phyloP scores from a whole-genome alignment of 1,140 invertebrate species.

The Lepidurus apus region DNA sequence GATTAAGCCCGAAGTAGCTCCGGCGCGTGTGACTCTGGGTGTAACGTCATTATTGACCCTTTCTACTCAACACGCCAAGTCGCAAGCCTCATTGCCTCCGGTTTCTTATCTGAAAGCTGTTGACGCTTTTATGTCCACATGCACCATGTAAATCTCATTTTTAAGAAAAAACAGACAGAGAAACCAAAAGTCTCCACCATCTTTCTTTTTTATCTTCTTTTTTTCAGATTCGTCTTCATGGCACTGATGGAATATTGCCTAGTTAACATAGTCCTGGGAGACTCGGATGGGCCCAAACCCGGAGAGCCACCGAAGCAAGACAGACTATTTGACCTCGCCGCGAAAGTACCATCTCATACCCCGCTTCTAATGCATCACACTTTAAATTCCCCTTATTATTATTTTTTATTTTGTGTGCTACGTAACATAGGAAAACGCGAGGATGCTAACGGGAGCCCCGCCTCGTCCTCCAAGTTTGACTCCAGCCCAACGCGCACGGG shows the following conservation, averaged over 20 bases:
- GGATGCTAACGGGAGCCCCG: constrained; percentile 50
- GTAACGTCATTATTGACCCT: constrained; percentile 83
- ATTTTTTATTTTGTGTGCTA: constrained; percentile 11
- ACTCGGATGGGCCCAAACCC: constrained; percentile 52
- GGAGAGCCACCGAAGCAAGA: constrained; percentile 46
- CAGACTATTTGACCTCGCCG: constrained; percentile 53
- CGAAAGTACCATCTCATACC: constrained; percentile 41
- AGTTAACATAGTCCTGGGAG: constrained; percentile 80
- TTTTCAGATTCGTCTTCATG: constrained; percentile 75
- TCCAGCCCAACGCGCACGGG: constrained; percentile 39
- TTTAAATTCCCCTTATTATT: constrained; percentile 25
- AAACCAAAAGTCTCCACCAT: background rate
- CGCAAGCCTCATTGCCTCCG: constrained; percentile 77
- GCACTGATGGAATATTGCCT: constrained; percentile 89
- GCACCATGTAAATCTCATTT: constrained; percentile 61
- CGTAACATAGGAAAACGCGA: constrained; percentile 48
- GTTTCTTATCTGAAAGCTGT: constrained; percentile 86
- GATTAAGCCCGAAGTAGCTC: constrained; percentile 73
- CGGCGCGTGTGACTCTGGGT: constrained; percentile 79
- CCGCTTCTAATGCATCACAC: constrained; percentile 21
- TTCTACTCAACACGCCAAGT: constrained; percentile 86
- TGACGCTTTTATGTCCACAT: constrained; percentile 85
- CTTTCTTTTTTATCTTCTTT: background rate
- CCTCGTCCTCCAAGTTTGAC: constrained; percentile 43
- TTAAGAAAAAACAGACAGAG: background rate